Evolutionary conservation across 2,888 invertebrate species (phyloP).

Genomic region (Ennomos fuscantarius): DNA sequence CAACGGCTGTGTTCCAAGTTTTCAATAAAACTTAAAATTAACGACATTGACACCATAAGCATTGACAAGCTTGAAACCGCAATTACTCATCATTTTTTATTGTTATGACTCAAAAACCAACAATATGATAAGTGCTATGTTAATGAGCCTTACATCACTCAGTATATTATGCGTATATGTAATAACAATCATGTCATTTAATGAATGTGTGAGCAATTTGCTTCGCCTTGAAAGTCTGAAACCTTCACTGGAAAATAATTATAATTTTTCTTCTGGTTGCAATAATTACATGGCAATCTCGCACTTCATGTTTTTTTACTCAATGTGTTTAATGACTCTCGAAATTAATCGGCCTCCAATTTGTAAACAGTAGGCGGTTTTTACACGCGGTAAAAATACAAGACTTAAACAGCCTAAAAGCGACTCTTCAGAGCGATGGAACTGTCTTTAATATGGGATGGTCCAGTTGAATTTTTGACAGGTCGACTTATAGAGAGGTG

Average conservation of each 20-base stretch:
- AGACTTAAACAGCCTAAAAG: too few relatives aligned
- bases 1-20: neutral
- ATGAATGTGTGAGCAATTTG: conserved; percentile 30
- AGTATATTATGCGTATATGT: conserved; percentile 5
- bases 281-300: neutral
- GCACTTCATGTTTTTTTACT: too few relatives aligned
- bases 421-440: neutral
- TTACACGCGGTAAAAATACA: too few relatives aligned
- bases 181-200: conserved; percentile 32
- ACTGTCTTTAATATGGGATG: conserved; percentile 17
- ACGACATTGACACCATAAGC: conserved; percentile 22
- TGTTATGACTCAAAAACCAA: conserved; percentile 28
- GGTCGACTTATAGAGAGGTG: conserved; percentile 28
- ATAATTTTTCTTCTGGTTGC: conserved; percentile 23
- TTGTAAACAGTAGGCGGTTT: too few relatives aligned
- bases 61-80: conserved; percentile 27
- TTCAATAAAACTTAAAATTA: conserved; percentile 2
- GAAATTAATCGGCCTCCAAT: too few relatives aligned
- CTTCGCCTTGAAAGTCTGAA: conserved; percentile 39
- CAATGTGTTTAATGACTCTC: too few relatives aligned
- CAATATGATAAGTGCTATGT: conserved; percentile 31
- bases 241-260: conserved; percentile 42
- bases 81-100: conserved; percentile 35
- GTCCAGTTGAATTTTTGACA: conserved; percentile 15
- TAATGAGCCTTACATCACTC: conserved; percentile 35